Base-by-base conservation (phyloP, 2,797 vertebrate species). In the Acanthurus lineatus region DNA sequence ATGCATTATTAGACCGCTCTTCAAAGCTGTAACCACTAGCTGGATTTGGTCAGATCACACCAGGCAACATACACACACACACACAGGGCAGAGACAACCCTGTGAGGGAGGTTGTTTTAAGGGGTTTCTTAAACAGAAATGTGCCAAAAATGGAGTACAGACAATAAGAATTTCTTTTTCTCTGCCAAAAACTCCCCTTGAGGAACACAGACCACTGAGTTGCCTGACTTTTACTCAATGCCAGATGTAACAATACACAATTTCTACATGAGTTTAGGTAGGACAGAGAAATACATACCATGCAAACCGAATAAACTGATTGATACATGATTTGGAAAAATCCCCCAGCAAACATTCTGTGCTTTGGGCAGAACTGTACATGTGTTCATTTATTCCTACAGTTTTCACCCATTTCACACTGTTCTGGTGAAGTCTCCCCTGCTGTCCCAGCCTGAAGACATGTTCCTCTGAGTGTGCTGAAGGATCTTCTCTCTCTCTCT, bases 1-100 rank as follows among this genome's bases (percentile, higher is more conserved):
- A 78, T 47, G 66, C 82, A 76, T 86, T 87, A 84, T 89, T 73
- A 74, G 70, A 69, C 49, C 22, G 70, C 83, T 87, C 84, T 86
- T 90, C 86, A 86, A 88, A 89, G 79, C 82, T 57, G 28, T 48
- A 73, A 79, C 77, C 61, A 74, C 58, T 4, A 59, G 66, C 76
- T 72, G 54, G 62, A 76, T 72, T 56, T 59, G 76, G 79, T 81
- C 83, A 83, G 65, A 78, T 84, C 78, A 74, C 84, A 74, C 61
- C 51, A 19, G 67, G 58, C 10, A 40, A 65, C 59, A 67, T 38
- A 28, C 48, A 48, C 47, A 69, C 16, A 48, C 25, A 63, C 59
- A 51, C 42, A 22, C 52, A 51, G 22, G 48, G 59, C 44, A 58
- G 54, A 28, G 5, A 56, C 60, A 81, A 72, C 48, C 69, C 69